Evolutionary conservation across 2,797 vertebrate species (phyloP), one percentile per base, ranked within the genome.

Genomic region (Sciurus carolinensis): DNA sequence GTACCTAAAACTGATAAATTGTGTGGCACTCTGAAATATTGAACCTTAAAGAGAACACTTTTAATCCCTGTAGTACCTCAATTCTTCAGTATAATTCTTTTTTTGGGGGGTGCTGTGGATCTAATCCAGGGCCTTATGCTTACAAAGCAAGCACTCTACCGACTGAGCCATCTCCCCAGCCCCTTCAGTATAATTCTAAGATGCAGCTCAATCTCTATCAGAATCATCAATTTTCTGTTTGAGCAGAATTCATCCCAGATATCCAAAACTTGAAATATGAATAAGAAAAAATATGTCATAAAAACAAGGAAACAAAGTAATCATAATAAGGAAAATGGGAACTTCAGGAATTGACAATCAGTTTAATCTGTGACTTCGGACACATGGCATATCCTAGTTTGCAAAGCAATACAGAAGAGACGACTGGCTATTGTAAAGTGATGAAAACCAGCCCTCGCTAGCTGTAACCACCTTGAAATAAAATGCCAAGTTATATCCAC

Each of bases 401-500:
- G 57, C 71, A 73, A 54, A 92, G 93, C 14, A 22, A 77, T 50
- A 44, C 0, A 0, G 57, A 84, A 85, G 66, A 91, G 76, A 82
- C 0, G 0, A 30, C 64, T 0, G 0, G 26, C 64, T 87, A 84
- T 92, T 87, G 24, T 57, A 73, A 88, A 57, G 88, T 64, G 71
- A 64, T 33, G 86, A 91, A 83, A 95, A 92, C 13, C 3, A 83
- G 77, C 67, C 52, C n/a, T 42, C 28, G 22, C 22, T 66, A 5
- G 26, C 50, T 89, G 26, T 93, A 94, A 79, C 66, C 57, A 33
- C 84, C 93, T 96, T 15, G 57, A 85, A 84, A 92, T 69, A 90
- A 91, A 92, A 69, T 36, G 36, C 12, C 9, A 5, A 62, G 90
- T 66, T 47, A 33, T 42, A 59, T 39, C 86, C 71, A 59, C 13